Evolutionary conservation across 2,888 invertebrate genomes (phyloP), one percentile per base, ranked within the genome.

Genomic region (Blastobasis adustella): DNA sequence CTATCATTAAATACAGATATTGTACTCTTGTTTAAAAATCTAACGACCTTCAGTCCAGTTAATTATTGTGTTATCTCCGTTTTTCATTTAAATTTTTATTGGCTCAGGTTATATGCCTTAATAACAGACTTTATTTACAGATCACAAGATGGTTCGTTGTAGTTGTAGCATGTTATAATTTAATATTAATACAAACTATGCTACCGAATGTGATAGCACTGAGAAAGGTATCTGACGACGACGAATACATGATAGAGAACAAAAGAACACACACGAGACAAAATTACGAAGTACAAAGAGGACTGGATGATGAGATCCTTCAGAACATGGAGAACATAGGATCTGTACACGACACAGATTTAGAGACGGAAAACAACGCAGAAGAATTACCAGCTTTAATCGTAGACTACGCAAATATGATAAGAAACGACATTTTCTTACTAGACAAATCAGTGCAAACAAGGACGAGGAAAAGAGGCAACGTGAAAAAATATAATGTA

Each of bases 371-470:
- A 39, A 57, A 67, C 1, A 74, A 66, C 23, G 65, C 76, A 3
- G 79, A 81, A 54, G 78, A 79, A 47, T 59, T 83, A n/a, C 77
- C 85, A 1, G 77, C 76, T 1, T 69, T 82, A 8, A 77, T 84
- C 3, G 73, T 79, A 5, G 87, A 86, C 59, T 82, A 86, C 56
- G 85, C 83, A 1, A 82, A 87, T 53, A 79, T 82, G 81, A 82
- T 85, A 44, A 64, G 81, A 49, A 80, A 86, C 51, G 82, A 87
- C 52, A 79, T 85, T 2, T 76, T 84, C 53, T 64, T 85, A 48
- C 60, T 85, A 41, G 87, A 87, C 56, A 79, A 88, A 56, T 84
- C 86, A 5, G 76, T 85, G 6, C 79, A 87, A 67, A 86, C 86
- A 0, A 73, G 82, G 53, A 82, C 84, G 5, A 72, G 78, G 23